Evolutionary conservation across 1,140 invertebrate genomes (phyloP).

Genomic region (Archivesica marissinica): DNA sequence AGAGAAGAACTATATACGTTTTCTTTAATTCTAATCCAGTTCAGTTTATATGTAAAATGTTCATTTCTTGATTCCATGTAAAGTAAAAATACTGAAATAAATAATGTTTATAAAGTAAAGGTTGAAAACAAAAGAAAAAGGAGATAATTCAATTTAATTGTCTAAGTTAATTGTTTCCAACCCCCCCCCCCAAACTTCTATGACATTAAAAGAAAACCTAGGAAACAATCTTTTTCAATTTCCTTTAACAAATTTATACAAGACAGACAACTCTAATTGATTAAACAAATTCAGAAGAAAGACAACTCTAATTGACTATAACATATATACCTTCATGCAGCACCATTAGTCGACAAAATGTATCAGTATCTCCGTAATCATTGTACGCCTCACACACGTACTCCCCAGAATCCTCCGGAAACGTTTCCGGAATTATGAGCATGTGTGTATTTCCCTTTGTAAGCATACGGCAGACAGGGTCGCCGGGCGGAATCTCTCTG

Average conservation of each 20-base stretch:
- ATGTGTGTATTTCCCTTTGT: conserved; percentile 94
- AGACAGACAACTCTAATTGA: conserved; percentile 28
- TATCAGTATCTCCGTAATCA: conserved; percentile 93
- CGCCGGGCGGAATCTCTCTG: conserved; percentile 72
- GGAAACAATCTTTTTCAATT: background rate
- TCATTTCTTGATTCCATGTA: too few species aligned
- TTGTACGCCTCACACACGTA: conserved; percentile 99
- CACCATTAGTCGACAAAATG: conserved; percentile 78
- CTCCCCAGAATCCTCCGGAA: conserved; percentile 96
- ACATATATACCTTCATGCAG: conserved; percentile 57
- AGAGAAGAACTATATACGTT: too few species aligned
- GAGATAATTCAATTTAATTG: too few species aligned
- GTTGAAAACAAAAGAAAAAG: too few species aligned
- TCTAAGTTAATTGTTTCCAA: too few species aligned
- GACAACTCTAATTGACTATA: background rate
- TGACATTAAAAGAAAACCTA: too few species aligned
- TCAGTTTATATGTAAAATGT: too few species aligned
- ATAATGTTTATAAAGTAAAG: too few species aligned
- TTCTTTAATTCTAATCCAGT: too few species aligned
- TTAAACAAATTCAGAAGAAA: background rate
- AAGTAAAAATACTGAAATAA: too few species aligned
- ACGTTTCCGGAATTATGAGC: conserved; percentile 95
- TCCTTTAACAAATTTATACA: background rate
- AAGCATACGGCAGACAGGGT: conserved; percentile 69
- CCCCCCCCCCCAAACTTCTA: too few species aligned